Percentiles rank a stretch among this genome's conserved stretches.
These are phyloP conservation scores for Hyposmocoma kahamanoa DNA, from an alignment of 1,140 invertebrate genomes.

Conservation along the genomic window DNA sequence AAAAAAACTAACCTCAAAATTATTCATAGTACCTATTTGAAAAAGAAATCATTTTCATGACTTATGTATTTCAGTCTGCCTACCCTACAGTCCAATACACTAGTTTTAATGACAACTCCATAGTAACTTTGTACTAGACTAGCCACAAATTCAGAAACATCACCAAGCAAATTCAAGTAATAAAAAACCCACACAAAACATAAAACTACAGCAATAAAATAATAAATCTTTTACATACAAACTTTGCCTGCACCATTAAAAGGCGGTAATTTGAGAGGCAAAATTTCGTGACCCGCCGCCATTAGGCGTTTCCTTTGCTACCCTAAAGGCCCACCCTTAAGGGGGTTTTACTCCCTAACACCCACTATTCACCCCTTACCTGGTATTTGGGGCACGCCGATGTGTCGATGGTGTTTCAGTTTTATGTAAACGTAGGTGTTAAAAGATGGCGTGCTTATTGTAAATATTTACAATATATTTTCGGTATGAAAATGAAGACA, in stretches of 20 bases:
- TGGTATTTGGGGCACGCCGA: slow-evolving; percentile 33
- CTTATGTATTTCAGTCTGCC: too few species aligned
- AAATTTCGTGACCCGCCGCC: slow-evolving; percentile 44
- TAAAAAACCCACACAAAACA: neutral
- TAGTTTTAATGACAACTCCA: too few species aligned
- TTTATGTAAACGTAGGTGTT: slow-evolving; percentile 12
- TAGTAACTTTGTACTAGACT: too few species aligned
- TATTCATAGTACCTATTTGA: too few species aligned
- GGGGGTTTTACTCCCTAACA: slow-evolving; percentile 17
- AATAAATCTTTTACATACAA: slow-evolving; percentile 10
- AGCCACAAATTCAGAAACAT: too few species aligned
- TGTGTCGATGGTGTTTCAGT: slow-evolving; percentile 3
- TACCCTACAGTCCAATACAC: too few species aligned
- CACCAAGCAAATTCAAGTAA: too few species aligned
- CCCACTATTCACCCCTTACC: slow-evolving; percentile 17
- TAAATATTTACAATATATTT: too few species aligned
- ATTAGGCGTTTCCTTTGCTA: slow-evolving; percentile 42
- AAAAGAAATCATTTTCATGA: too few species aligned
- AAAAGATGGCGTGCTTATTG: too few species aligned
- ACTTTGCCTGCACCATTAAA: neutral
- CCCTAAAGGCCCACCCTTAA: slow-evolving; percentile 24
- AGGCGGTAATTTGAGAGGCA: slow-evolving; percentile 28
- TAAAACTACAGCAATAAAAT: slow-evolving; percentile 9
- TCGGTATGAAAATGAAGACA: too few species aligned
- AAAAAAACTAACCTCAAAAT: too few species aligned